Percentiles rank a stretch among this genome's conserved stretches.
phyloP scores from a whole-genome alignment of 2,113 vertebrate genomes.

The Narcine bancroftii region DNA sequence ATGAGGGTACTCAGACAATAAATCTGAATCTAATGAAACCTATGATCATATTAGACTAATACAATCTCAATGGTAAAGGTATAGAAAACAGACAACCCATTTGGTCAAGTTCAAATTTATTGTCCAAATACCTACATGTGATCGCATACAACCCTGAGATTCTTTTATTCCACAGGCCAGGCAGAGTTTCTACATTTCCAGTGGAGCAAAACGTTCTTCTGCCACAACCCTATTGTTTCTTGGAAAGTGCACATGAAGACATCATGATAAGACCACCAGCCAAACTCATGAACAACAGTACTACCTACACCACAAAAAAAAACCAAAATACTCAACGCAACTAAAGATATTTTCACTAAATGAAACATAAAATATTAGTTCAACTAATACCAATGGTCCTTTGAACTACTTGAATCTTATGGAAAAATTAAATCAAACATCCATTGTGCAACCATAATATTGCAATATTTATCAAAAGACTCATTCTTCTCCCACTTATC shows the following conservation, averaged over 20 bases:
- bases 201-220: too few species aligned
- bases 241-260: background rate
- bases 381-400: background rate
- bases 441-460: background rate
- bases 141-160: too few species aligned
- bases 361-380: background rate
- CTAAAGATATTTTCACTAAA: background rate
- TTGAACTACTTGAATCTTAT: constrained; percentile 4
- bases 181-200: too few species aligned
- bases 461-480: background rate
- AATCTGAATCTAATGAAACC: too few species aligned
- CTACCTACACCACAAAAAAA: background rate
- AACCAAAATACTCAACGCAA: background rate
- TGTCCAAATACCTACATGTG: too few species aligned
- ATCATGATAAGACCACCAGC: background rate
- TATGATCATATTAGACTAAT: background rate
- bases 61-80: too few species aligned
- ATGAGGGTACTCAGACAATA: too few species aligned
- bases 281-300: background rate
- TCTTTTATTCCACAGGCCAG: too few species aligned
- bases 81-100: background rate
- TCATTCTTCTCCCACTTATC: background rate
- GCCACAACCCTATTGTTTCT: background rate
- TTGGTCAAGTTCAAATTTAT: too few species aligned
- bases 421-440: background rate